Evolutionary conservation across 2,113 vertebrate species (phyloP).

Genomic region (Rhegmatorhina hoffmannsi): DNA sequence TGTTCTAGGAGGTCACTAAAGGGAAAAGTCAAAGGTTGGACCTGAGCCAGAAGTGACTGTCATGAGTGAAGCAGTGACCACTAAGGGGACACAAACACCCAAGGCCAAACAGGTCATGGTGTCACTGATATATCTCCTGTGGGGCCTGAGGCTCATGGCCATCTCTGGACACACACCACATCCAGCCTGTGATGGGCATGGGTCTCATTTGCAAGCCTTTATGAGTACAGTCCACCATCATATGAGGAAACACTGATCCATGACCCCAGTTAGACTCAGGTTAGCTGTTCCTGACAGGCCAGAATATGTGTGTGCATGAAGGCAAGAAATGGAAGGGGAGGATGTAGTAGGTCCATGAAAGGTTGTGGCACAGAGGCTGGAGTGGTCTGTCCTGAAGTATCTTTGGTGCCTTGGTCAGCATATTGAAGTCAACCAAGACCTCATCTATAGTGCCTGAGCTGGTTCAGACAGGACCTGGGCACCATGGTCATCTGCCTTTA

Average conservation of each 20-base stretch:
- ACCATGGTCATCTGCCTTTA: rapidly evolving
- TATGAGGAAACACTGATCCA: background rate
- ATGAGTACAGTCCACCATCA: background rate
- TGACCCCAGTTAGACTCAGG: rapidly evolving
- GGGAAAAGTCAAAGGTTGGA: background rate
- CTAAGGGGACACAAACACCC: rapidly evolving
- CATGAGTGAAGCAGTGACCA: background rate
- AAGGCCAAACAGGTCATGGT: background rate
- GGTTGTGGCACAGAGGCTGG: background rate
- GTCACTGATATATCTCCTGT: background rate
- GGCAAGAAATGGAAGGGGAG: background rate
- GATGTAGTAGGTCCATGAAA: background rate
- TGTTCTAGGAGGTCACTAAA: background rate
- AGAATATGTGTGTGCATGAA: rapidly evolving
- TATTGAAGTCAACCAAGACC: background rate
- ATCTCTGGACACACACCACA: rapidly evolving
- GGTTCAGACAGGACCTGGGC: background rate
- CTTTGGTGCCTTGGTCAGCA: rapidly evolving
- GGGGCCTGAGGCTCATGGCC: rapidly evolving
- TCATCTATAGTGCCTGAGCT: background rate
- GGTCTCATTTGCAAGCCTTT: background rate
- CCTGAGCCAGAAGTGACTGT: background rate
- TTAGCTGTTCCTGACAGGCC: rapidly evolving
- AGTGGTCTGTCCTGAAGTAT: background rate
- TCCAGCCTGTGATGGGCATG: background rate